phyloP scores from a whole-genome alignment of 64 coral and sea anemone species.

The Actinia tenebrosa region DNA sequence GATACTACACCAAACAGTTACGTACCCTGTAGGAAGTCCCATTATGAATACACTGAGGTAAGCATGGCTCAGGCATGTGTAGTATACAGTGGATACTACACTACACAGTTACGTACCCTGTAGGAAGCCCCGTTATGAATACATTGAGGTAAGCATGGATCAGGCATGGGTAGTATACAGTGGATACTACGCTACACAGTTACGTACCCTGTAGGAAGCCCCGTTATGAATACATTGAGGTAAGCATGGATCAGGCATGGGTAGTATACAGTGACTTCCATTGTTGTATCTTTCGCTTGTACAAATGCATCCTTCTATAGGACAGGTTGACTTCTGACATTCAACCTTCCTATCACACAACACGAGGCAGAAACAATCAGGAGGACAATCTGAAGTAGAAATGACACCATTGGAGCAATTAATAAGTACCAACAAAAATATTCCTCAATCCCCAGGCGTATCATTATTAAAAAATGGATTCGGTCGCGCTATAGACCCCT shows the following conservation, averaged over 20 bases:
- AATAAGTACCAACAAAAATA: not conserved
- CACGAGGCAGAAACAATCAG: not conserved
- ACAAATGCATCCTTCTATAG: not conserved
- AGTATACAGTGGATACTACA: not conserved
- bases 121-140: not conserved
- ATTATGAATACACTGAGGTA: not conserved
- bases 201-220: constrained; percentile 11
- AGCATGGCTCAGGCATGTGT: too few species aligned
- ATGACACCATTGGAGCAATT: not conserved
- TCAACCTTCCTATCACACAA: not conserved
- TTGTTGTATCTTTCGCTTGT: not conserved
- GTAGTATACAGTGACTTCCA: not conserved
- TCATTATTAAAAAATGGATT: too few species aligned
- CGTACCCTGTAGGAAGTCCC: not conserved
- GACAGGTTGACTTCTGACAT: not conserved
- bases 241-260: constrained; percentile 21
- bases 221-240: not conserved
- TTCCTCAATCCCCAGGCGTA: too few species aligned
- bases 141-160: not conserved
- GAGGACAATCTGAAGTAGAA: not conserved
- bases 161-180: not conserved
- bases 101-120: not conserved
- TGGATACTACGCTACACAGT: not conserved
- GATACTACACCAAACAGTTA: not conserved
- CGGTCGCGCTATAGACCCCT: too few species aligned